Evolutionary conservation across 2,797 vertebrate species (phyloP), one percentile per base, ranked within the genome.

Genomic region (Muscicapa comitata): DNA sequence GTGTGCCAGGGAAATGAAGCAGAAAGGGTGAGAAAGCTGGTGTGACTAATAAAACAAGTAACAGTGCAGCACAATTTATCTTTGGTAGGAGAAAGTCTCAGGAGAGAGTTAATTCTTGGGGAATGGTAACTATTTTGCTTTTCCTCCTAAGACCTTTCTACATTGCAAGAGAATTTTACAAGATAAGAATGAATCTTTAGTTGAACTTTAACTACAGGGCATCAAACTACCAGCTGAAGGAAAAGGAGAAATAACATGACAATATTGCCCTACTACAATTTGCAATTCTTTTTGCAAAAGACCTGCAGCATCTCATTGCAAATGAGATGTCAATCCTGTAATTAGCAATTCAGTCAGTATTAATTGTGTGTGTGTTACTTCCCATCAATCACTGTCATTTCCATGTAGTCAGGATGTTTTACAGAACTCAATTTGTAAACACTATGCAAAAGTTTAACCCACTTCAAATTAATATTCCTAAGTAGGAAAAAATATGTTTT

Each of bases 321-420:
- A 95, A 94, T 82, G 89, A 91, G 86, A 92, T 48, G 80, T 93
- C 92, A 95, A 59, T 70, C 37, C 71, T 90, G 43, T 76, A 92
- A 95, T 95, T 95, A 96, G 63, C 48, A 92, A 85, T 73, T 79
- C 88, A 82, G 74, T 86, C 92, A 86, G 33, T 83, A 95, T 75
- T 95, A 94, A 95, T 94, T 76, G 70, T 84, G 83, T 81, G 79
- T 58, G 37, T 81, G 83, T 43, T 93, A 79, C 63, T 90, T 84
- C 35, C 61, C 80, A 94, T 95, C 83, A 85, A 87, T 95, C 93
- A 82, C 74, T 90, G 94, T 48, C 74, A 88, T 85, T 96, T 86
- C 71, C 63, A 33, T 7, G 55, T 17, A 82, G 48, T 59, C 92
- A 92, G 80, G 92, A 93, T 92, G 86, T 91, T 88, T 91, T 83